Evolutionary conservation across 2,888 invertebrate species (phyloP), one percentile per base, ranked within the genome.

Genomic region (Colletes collaris): DNA sequence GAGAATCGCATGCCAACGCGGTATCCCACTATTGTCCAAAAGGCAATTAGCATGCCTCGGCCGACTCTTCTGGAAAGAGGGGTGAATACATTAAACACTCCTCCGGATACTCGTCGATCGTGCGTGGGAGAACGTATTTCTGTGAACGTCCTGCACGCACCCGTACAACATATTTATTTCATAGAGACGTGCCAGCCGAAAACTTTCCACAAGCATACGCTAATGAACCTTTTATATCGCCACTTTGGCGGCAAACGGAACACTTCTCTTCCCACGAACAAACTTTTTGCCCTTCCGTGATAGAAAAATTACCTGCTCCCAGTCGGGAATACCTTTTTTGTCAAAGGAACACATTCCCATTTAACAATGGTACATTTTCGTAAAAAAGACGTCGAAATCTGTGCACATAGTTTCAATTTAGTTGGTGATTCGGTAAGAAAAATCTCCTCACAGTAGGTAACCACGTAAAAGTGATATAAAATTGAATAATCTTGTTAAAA

Each of bases 11-110:
- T 83, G 67, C 83, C 85, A 76, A 46, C 76, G 75, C 56, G 77
- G 82, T 83, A 80, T 89, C 89, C 84, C 88, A 85, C 87, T 86
- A 88, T 89, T 88, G 88, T 88, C 87, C 88, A 79, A 83, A 77
- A 66, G 83, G 83, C 87, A 88, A 88, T 88, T 89, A 88, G 89
- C 88, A 88, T 88, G 88, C 89, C 83, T 82, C 81, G 70, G 73
- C 82, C 65, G 86, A 86, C 87, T 87, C 84, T 80, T 79, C 82
- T 81, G 70, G 81, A 71, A 72, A 86, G 83, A 83, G 83, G 88
- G 88, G 87, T 88, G 87, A 87, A 87, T 87, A 87, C 75, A 87
- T 87, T 87, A 87, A 87, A 84, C 81, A 75, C 82, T 83, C 81
- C 86, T 78, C 79, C 85, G 88, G 88, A 87, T 87, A 88, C 81